Base-by-base conservation (phyloP, 1,140 invertebrate species). In the Apocrypta bakeri region DNA sequence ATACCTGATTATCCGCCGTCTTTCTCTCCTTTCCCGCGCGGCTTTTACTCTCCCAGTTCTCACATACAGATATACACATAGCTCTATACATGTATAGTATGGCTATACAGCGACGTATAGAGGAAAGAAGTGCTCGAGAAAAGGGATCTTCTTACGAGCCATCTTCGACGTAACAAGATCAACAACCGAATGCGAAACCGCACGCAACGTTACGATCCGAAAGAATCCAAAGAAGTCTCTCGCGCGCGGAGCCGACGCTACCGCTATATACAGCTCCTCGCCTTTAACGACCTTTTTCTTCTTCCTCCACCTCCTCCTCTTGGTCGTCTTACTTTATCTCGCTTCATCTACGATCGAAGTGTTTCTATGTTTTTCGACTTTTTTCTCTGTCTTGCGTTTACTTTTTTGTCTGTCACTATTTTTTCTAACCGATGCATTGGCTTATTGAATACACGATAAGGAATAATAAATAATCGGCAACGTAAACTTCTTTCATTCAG, bases 171-270 rank as follows among this genome's bases (percentile, higher is more conserved):
- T 72, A 83, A 61, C 72, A 79, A 82, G 79, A 83, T 79, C 82
- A 83, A 84, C 83, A 82, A 83, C 64, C 79, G 82, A 85, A 87
- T 87, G 81, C 72, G 84, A 87, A 87, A 87, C 84, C 85, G 84
- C 86, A 85, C 86, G 86, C 84, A 83, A 83, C 81, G 85, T 61
- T 75, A 68, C 68, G 37, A 75, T 79, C 61, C 63, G 25, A 68
- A 82, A 77, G 77, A 79, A 85, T 86, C 81, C 81, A 85, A 84
- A 77, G 74, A 85, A 81, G 79, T 81, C 31, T 56, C 8, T 6
- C 25, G 63, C 25, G 8, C 1, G 63, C 48, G 64, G 66, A 69
- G 63, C 74, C 80, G 33, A 29, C 3, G 63, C 75, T 9, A 56
- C 48, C 48, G 21, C 48, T 56, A 27, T 17, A 21, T 31, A 76